These are phyloP conservation scores for Drosophila sp. DNA, from an alignment of 1,140 invertebrate genomes.

Conservation along the genomic window DNA sequence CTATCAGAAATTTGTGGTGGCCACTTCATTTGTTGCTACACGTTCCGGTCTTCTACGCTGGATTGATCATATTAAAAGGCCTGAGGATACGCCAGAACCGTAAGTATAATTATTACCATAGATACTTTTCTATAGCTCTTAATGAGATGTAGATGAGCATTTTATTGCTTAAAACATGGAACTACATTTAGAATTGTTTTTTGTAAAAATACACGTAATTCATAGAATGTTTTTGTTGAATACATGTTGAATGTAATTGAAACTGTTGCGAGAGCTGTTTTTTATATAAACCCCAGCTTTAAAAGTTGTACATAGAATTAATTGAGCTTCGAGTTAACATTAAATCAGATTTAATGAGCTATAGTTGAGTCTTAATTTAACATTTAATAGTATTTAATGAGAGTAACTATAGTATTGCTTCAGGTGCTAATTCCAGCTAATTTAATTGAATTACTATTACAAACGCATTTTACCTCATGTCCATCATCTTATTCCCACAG, in stretches of 20 bases:
- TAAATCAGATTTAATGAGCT: too few species aligned
- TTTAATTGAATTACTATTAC: background rate
- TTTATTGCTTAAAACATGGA: too few species aligned
- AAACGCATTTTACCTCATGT: background rate
- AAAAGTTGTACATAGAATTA: too few species aligned
- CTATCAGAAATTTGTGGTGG: slow-evolving; percentile 93
- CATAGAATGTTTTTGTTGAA: too few species aligned
- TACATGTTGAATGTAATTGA: too few species aligned
- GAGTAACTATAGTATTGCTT: background rate
- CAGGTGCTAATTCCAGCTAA: background rate
- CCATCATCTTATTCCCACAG: slow-evolving; percentile 85
- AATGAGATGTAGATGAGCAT: background rate
- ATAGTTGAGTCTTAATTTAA: too few species aligned
- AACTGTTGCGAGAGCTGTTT: too few species aligned
- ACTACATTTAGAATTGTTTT: too few species aligned
- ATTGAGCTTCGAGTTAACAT: too few species aligned
- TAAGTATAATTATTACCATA: slow-evolving; percentile 85
- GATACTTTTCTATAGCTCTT: too few species aligned
- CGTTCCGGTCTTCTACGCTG: slow-evolving; percentile 94
- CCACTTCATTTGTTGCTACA: slow-evolving; percentile 94
- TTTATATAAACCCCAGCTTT: too few species aligned
- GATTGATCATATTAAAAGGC: slow-evolving; percentile 88
- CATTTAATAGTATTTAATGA: background rate
- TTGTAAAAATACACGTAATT: too few species aligned
- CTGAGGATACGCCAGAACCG: slow-evolving; percentile 88